Evolutionary conservation across 2,888 invertebrate genomes (phyloP), one percentile per base, ranked within the genome.

Genomic region (Paralinhomoeus sp.): DNA sequence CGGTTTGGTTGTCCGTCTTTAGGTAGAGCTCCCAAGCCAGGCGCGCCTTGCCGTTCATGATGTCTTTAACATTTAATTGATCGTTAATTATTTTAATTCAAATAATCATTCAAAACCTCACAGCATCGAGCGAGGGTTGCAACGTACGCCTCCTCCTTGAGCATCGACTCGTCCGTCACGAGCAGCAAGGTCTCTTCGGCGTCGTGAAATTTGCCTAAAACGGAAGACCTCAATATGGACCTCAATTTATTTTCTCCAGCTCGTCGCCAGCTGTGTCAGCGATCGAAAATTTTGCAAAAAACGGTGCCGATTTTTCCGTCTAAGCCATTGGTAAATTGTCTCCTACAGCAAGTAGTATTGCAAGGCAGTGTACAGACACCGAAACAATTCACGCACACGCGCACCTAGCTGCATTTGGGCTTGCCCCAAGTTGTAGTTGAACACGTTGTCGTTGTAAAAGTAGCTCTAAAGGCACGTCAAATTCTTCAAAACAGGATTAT

Each of bases 11-110:
- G 51, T 80, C 79, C 71, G 80, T 76, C 60, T 78, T 77, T 48
- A 78, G 68, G 61, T 89, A 91, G 27, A 97, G 70, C 54, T 91
- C 89, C 93, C 97, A 97, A 0, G 93, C 91, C 43, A 75, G 67
- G 43, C 79, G 74, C 0, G 82, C 74, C 57, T 83, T 83, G 52
- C 77, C 77, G 64, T 80, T 89, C 84, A 77, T 85, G 47, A 93
- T 78, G 62, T 83, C 85, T 75, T 56, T 13, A 27, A 27, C 7
- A 9, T n/a, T n/a, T n/a, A n/a, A n/a, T n/a, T n/a, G n/a, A n/a
- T n/a, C n/a, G n/a, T n/a, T n/a, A n/a, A n/a, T n/a, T n/a, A n/a
- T n/a, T n/a, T n/a, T n/a, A n/a, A n/a, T n/a, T n/a, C n/a, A n/a
- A 27, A 27, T 12, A 27, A 12, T 12, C 7, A 27, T 9, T 27